Conservation (phyloP, 2,888 invertebrate genomes). For the Anagyrus pseudococci region DNA sequence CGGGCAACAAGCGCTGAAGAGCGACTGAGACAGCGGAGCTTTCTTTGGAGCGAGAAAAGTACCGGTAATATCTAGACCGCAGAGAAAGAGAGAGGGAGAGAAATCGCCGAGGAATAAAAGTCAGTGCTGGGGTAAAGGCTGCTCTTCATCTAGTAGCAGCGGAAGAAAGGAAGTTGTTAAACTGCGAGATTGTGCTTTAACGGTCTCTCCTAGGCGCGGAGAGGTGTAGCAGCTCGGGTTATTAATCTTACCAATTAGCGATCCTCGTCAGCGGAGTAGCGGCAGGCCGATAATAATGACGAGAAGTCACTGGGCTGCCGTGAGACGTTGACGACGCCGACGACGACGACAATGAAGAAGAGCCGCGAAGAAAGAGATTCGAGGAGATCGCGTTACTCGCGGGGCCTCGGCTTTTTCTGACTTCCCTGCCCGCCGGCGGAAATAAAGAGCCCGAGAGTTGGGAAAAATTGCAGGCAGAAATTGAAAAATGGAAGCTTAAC, state of each 20-base stretch:
- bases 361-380: too few species aligned
- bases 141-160: neutral
- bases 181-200: conserved; percentile 26
- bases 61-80: too few species aligned
- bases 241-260: conserved; percentile 48
- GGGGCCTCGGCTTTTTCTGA: too few species aligned
- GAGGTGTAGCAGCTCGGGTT: conserved; percentile 29
- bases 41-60: too few species aligned
- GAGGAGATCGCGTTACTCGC: too few species aligned
- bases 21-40: too few species aligned
- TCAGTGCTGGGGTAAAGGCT: neutral
- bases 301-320: too few species aligned
- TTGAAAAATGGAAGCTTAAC: too few species aligned
- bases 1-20: too few species aligned
- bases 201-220: conserved; percentile 6
- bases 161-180: conserved; percentile 31
- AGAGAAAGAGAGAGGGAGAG: neutral
- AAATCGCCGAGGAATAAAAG: neutral
- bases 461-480: too few species aligned
- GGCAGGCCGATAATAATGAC: conserved; percentile 32
- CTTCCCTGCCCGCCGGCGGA: too few species aligned
- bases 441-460: too few species aligned
- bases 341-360: neutral
- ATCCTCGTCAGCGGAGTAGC: conserved; percentile 24
- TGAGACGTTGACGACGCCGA: neutral